Base-by-base conservation (phyloP, 1,140 invertebrate genomes). In the Spodoptera litura region DNA sequence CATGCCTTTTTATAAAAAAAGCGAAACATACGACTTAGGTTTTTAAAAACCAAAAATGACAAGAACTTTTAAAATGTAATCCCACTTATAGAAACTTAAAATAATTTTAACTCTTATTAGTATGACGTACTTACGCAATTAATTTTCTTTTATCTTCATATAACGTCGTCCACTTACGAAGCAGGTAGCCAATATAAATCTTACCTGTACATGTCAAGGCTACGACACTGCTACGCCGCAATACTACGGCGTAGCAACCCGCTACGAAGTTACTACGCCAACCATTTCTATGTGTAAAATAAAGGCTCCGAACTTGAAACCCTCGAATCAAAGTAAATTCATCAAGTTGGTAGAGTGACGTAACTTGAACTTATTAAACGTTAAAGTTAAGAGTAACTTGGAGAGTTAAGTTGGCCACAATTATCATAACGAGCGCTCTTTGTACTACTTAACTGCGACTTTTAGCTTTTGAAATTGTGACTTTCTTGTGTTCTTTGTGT, bases 391-490 rank as follows among this genome's bases (percentile, higher is more conserved):
- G 27, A 25, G 55, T 79, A 79, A 73, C 61, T 79, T 73, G 59
- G 70, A 25, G 70, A 61, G 78, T 80, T 61, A 71, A 76, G 72
- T 80, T 76, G 49, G 62, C 73, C 79, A 81, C 74, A 81, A 81
- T 81, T 81, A 78, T 72, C 70, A 81, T 78, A 78, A 81, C 66
- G 79, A 81, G 62, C 35, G 9, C 75, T 64, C 70, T 78, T 78
- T 76, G 66, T 59, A n/a, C 35, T 76, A 76, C 78, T 80, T 71
- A 71, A 35, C 49, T 52, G 53, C 44, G 49, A 78, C 75, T 78
- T 78, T 66, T 73, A 35, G 52, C 52, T 71, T 71, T 68, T n/a
- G 44, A 62, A 38, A 66, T 64, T 62, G 61, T 56, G 73, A 59
- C 49, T 55, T 66, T 66, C 51, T 49, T 56, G 49, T 53, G 70